These are phyloP conservation scores for Isichthys henryi DNA, from an alignment of 2,113 vertebrate genomes.

Conservation along the genomic window DNA sequence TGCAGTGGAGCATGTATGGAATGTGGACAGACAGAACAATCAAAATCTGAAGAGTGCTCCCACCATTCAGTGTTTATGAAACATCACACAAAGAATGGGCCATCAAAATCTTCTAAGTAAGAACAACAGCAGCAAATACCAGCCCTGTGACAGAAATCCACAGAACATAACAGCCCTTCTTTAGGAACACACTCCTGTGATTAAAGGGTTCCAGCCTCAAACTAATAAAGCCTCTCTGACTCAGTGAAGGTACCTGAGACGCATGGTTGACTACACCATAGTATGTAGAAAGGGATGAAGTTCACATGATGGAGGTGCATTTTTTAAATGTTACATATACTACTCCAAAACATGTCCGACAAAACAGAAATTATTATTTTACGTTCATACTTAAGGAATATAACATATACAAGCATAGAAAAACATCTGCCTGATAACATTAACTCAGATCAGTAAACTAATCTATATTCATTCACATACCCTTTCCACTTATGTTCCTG, in stretches of 20 bases:
- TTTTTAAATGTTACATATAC: neutral
- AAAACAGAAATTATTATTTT: neutral
- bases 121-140: slow-evolving; percentile 2
- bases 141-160: neutral
- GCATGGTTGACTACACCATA: neutral
- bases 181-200: neutral
- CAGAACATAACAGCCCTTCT: neutral
- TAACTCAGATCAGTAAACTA: neutral
- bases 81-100: neutral
- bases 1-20: slow-evolving; percentile 12
- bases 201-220: slow-evolving; percentile 1
- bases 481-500: neutral
- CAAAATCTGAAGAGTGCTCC: slow-evolving; percentile 13
- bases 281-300: neutral
- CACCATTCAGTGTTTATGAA: slow-evolving; percentile 18
- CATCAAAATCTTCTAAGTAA: slow-evolving; percentile 14
- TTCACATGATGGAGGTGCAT: neutral
- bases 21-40: slow-evolving; percentile 16
- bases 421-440: neutral
- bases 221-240: neutral
- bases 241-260: neutral
- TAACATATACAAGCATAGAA: neutral
- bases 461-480: neutral
- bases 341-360: neutral
- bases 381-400: neutral